Percentiles rank a stretch among this genome's conserved stretches.
Evolutionary conservation across 2,797 vertebrate species (phyloP).

Genomic region (Austrolebias charrua): DNA sequence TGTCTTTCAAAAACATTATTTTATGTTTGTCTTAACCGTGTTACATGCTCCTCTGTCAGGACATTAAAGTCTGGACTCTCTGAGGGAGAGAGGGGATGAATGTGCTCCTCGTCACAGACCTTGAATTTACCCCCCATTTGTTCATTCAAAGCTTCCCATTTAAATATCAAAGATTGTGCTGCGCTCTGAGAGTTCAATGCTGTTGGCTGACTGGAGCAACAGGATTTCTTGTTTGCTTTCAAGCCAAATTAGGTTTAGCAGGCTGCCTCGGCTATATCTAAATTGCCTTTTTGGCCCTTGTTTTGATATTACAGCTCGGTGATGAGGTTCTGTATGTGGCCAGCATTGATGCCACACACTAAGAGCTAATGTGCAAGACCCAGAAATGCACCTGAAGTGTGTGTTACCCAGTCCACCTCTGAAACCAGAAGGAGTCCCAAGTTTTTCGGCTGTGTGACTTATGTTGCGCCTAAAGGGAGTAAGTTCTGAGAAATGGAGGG

Average conservation of each 20-base stretch:
- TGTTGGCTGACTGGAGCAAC: conserved; percentile 50
- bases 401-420: conserved; percentile 11
- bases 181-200: conserved; percentile 56
- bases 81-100: conserved; percentile 37
- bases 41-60: conserved; percentile 24
- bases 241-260: conserved; percentile 38
- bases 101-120: conserved; percentile 39
- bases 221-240: conserved; percentile 58
- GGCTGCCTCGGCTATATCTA: conserved; percentile 14
- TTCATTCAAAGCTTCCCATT: conserved; percentile 68
- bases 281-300: conserved; percentile 27
- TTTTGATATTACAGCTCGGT: conserved; percentile 26
- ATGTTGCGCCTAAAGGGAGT: conserved; percentile 48
- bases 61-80: conserved; percentile 59
- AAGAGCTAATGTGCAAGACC: conserved; percentile 14
- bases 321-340: conserved; percentile 19
- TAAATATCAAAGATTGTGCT: conserved; percentile 78
- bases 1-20: neutral
- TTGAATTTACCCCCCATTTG: conserved; percentile 43
- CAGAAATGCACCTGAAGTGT: conserved; percentile 18
- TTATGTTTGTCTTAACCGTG: neutral
- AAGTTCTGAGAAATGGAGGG: conserved; percentile 59
- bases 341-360: conserved; percentile 28
- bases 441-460: conserved; percentile 57
- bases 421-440: conserved; percentile 41